These are phyloP conservation scores for Danio tinwini DNA, from an alignment of 2,797 vertebrate species.

Conservation along the genomic window DNA sequence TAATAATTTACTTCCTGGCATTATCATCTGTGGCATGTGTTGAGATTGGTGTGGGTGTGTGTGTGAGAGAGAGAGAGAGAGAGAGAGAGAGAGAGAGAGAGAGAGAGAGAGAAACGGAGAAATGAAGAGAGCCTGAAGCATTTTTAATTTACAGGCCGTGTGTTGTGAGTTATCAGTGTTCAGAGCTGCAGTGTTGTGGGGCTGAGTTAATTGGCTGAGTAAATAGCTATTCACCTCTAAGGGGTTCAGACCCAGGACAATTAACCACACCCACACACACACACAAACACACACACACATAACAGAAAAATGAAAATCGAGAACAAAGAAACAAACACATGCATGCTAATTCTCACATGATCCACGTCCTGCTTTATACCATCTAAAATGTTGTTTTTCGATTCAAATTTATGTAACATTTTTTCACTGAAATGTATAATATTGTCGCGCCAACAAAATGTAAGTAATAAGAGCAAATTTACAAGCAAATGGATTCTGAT, in stretches of 20 bases:
- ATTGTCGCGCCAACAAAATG: no score
- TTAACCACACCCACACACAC: constrained; percentile 64
- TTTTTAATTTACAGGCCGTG: constrained; percentile 82
- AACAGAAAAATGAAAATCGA: not conserved
- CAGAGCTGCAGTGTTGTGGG: constrained; percentile 67
- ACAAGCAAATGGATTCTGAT: no score
- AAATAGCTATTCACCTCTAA: constrained; percentile 78
- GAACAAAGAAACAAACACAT: constrained; percentile 22
- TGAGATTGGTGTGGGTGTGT: constrained; percentile 36
- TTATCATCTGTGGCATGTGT: constrained; percentile 43
- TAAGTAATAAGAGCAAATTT: no score
- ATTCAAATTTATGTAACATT: no score
- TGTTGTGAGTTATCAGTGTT: constrained; percentile 72
- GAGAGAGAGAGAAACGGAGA: constrained; percentile 33
- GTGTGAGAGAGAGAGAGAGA: constrained; percentile 33
- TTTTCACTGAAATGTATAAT: no score
- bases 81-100: constrained; percentile 50
- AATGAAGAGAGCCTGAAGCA: constrained; percentile 64
- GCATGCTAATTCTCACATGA: constrained; percentile 12
- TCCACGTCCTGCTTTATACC: not conserved
- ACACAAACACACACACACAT: constrained; percentile 2
- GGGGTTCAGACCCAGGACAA: constrained; percentile 73
- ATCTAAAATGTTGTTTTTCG: no score
- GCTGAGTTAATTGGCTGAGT: constrained; percentile 79
- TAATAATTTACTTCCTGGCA: constrained; percentile 41